Percentiles rank a stretch among this genome's conserved stretches.
These are phyloP conservation scores for Bombus picipes DNA, from an alignment of 1,140 invertebrate genomes.

Conservation along the genomic window DNA sequence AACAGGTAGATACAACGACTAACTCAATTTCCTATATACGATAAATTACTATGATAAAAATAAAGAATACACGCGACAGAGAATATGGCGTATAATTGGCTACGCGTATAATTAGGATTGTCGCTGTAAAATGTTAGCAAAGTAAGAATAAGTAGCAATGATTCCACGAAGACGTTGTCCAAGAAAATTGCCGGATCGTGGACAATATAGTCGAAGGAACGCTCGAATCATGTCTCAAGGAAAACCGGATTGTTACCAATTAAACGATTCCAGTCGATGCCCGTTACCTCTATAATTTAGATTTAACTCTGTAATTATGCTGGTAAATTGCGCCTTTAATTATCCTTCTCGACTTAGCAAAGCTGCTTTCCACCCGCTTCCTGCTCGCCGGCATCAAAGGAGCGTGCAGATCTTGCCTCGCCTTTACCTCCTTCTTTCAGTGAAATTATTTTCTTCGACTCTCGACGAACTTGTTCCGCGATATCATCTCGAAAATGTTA, in stretches of 20 bases:
- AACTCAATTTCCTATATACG: too few species aligned
- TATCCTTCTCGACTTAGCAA: not conserved
- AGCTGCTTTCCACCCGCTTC: not conserved
- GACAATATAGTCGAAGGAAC: not conserved
- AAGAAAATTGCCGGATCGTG: not conserved
- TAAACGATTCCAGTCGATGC: slow-evolving; percentile 3
- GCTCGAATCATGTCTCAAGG: not conserved
- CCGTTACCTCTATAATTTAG: slow-evolving; percentile 5
- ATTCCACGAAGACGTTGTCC: not conserved
- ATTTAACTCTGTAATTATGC: not conserved
- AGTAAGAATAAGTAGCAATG: not conserved
- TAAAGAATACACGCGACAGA: not conserved
- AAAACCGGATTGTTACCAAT: slow-evolving; percentile 1
- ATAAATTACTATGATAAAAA: too few species aligned
- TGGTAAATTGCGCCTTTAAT: slow-evolving; percentile 13
- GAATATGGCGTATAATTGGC: not conserved
- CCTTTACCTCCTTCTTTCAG: not conserved
- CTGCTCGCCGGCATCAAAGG: not conserved
- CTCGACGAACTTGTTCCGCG: not conserved
- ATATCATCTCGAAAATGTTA: not conserved
- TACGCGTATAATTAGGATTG: not conserved
- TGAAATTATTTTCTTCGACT: not conserved
- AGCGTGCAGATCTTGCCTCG: not conserved
- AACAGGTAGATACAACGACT: too few species aligned
- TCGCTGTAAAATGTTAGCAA: not conserved